A percentile compares a stretch with the other conserved stretches of the same genome.
phyloP scores from a whole-genome alignment of 2,113 vertebrate genomes.

The Gila orcuttii region DNA sequence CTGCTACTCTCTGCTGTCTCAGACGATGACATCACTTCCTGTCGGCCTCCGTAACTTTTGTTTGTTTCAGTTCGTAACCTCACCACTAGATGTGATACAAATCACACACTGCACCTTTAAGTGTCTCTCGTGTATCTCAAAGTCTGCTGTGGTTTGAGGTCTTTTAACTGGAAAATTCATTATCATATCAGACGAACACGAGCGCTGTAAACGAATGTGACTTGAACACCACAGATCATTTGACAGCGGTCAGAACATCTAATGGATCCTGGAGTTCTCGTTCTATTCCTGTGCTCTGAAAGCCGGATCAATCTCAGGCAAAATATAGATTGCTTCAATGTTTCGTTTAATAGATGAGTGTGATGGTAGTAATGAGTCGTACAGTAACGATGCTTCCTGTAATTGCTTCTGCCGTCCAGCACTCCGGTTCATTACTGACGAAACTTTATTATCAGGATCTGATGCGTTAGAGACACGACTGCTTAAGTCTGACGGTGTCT shows the following conservation, averaged over 20 bases:
- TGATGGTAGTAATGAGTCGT: neutral
- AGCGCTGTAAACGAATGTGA: neutral
- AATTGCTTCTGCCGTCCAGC: neutral
- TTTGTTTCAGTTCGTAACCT: no score
- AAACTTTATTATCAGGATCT: slow-evolving; percentile 36
- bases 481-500: no score
- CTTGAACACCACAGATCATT: neutral
- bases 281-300: neutral
- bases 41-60: no score
- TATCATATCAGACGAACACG: neutral
- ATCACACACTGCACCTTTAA: neutral
- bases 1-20: no score
- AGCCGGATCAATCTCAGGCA: neutral
- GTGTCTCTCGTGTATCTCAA: neutral
- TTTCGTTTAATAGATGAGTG: neutral
- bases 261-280: neutral
- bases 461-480: no score
- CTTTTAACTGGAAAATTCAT: neutral
- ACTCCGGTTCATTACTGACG: slow-evolving; percentile 14
- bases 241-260: neutral
- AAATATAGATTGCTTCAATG: neutral
- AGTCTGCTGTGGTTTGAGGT: neutral
- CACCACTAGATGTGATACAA: no score
- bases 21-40: no score
- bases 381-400: neutral